Conservation (phyloP, 2,113 vertebrate species). For the Geococcyx californianus region DNA sequence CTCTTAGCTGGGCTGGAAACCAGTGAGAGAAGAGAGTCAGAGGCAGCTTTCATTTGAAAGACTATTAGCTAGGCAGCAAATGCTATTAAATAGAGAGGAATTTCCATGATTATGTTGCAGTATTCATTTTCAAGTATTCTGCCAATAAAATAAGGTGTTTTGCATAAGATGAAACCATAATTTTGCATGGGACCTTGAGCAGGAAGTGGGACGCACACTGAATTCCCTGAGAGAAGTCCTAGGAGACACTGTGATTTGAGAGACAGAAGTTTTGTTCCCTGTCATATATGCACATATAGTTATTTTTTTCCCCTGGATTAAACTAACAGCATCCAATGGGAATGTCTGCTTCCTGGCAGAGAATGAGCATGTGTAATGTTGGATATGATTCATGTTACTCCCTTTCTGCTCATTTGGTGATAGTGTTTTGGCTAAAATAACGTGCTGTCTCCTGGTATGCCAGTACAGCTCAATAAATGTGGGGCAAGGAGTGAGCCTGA, state of each 20-base stretch:
- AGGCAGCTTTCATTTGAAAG: not conserved
- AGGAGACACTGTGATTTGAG: not conserved
- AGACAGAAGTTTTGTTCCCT: not conserved
- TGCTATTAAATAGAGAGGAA: not conserved
- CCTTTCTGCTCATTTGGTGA: not conserved
- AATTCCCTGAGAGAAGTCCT: not conserved
- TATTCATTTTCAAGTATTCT: not conserved
- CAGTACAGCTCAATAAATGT: not conserved
- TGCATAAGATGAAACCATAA: not conserved
- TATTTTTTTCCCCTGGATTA: not conserved
- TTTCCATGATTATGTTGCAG: not conserved
- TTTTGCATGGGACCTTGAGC: not conserved
- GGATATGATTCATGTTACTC: not conserved
- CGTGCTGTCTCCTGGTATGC: not conserved
- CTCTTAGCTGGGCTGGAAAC: not conserved
- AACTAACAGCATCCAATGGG: not conserved
- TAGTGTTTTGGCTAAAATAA: not conserved
- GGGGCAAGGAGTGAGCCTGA: not conserved
- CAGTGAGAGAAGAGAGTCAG: not conserved
- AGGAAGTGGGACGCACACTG: not conserved
- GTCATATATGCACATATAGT: not conserved
- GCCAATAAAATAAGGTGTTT: not conserved
- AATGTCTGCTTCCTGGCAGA: not conserved
- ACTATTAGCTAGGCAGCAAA: conserved; percentile 28
- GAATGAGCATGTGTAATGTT: not conserved